Percentiles rank a stretch among this genome's conserved stretches.
Evolutionary conservation across 2,113 vertebrate genomes (phyloP).

Genomic region (Galeopterus variegatus): DNA sequence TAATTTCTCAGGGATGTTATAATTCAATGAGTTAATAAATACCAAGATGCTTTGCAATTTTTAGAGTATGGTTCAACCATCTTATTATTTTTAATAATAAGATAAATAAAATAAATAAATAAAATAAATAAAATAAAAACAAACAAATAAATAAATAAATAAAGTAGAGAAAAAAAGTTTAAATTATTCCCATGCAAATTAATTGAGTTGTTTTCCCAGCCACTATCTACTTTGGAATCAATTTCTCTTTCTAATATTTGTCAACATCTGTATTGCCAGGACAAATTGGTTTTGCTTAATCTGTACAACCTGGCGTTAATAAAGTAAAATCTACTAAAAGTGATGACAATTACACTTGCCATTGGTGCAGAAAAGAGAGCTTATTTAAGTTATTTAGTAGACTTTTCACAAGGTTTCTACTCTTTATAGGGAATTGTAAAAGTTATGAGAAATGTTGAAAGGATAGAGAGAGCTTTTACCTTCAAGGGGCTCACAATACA

Average conservation of each 20-base stretch:
- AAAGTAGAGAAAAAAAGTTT: neutral
- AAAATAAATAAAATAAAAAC: no score
- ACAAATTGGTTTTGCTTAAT: constrained; percentile 6
- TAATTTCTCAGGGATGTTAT: neutral
- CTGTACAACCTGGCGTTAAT: neutral
- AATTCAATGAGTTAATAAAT: neutral
- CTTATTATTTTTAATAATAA: neutral
- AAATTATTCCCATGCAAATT: neutral
- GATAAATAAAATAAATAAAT: no score
- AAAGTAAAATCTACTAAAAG: constrained; percentile 31
- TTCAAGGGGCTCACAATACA: neutral
- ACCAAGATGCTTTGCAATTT: constrained; percentile 7
- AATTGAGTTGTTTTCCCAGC: neutral
- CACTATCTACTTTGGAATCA: neutral
- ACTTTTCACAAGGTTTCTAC: neutral
- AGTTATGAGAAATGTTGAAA: neutral
- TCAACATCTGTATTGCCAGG: neutral
- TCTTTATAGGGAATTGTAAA: neutral
- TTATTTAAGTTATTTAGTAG: neutral
- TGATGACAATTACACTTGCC: constrained; percentile 1
- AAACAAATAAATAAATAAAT: no score
- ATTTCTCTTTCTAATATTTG: constrained; percentile 43
- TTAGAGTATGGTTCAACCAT: neutral
- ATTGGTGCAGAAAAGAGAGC: neutral
- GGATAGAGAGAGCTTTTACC: neutral